Percentiles rank a stretch among this genome's conserved stretches.
phyloP scores from a whole-genome alignment of 2,113 vertebrate species.

The Ptilonorhynchus violaceus region DNA sequence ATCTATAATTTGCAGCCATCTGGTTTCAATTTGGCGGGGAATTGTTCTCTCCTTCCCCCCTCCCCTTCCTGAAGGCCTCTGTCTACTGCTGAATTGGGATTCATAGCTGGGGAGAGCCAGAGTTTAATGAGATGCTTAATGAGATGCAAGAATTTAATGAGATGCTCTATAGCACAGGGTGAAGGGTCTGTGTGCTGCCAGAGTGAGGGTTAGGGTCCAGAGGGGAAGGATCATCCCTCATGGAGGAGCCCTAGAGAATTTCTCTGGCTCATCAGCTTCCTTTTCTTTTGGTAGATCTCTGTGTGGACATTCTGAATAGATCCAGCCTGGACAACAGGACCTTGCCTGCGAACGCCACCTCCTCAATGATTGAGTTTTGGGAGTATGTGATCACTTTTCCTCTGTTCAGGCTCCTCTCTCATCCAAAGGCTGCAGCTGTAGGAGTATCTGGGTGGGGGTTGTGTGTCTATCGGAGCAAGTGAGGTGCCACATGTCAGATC shows the following conservation, averaged over 20 bases:
- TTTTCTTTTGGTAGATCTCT: constrained; percentile 75
- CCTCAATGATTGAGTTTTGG: constrained; percentile 90
- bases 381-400: constrained; percentile 78
- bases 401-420: not conserved
- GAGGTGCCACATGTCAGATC: not conserved
- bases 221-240: not conserved
- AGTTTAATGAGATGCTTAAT: not conserved
- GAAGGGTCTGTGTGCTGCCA: not conserved
- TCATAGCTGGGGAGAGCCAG: not conserved
- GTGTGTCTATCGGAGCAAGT: not conserved
- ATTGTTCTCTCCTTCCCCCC: not conserved
- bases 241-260: not conserved
- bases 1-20: not conserved
- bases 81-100: not conserved
- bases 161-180: not conserved
- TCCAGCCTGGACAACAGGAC: constrained; percentile 60
- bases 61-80: not conserved
- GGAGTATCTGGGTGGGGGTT: rapidly evolving
- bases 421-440: not conserved
- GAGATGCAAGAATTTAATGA: not conserved
- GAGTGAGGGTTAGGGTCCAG: not conserved
- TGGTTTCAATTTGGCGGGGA: not conserved
- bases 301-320: constrained; percentile 73
- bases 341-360: constrained; percentile 74
- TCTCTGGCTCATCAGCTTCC: not conserved